Evolutionary conservation across 1,140 invertebrate species (phyloP).

Genomic region (Aphis gossypii): DNA sequence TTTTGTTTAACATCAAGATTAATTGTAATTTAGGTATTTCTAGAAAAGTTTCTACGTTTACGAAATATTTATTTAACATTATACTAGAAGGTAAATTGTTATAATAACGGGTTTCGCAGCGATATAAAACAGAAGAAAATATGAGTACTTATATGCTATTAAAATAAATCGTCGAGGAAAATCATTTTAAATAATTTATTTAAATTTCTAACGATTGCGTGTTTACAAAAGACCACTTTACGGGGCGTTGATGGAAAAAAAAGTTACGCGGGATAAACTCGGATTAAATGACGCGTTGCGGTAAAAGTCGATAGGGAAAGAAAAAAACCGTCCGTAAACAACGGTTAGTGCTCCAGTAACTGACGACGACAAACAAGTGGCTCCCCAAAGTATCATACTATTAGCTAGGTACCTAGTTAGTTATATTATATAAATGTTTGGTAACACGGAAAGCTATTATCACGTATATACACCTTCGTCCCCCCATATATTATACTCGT

Average conservation of each 20-base stretch:
- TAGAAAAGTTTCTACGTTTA: not conserved
- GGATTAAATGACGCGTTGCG: not conserved
- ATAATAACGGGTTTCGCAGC: not conserved
- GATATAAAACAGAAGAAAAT: not conserved
- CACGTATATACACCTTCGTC: not conserved
- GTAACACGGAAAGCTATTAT: not conserved
- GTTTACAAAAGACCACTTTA: not conserved
- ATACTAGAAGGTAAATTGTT: not conserved
- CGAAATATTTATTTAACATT: not conserved
- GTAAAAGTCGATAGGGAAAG: not conserved
- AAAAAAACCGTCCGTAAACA: not conserved
- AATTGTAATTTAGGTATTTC: not conserved
- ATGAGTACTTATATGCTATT: not conserved
- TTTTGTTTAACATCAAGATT: not conserved
- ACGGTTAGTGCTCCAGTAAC: not conserved
- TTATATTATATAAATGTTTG: not conserved
- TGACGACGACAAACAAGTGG: not conserved
- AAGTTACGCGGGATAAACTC: not conserved
- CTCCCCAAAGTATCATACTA: not conserved
- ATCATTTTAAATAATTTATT: constrained; percentile 1
- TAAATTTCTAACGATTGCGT: not conserved
- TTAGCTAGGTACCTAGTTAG: not conserved
- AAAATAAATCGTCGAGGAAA: not conserved
- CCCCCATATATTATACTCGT: not conserved
- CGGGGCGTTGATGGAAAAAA: not conserved